These are phyloP conservation scores for Falcunculus frontatus DNA, from an alignment of 2,113 vertebrate genomes.

Conservation along the genomic window DNA sequence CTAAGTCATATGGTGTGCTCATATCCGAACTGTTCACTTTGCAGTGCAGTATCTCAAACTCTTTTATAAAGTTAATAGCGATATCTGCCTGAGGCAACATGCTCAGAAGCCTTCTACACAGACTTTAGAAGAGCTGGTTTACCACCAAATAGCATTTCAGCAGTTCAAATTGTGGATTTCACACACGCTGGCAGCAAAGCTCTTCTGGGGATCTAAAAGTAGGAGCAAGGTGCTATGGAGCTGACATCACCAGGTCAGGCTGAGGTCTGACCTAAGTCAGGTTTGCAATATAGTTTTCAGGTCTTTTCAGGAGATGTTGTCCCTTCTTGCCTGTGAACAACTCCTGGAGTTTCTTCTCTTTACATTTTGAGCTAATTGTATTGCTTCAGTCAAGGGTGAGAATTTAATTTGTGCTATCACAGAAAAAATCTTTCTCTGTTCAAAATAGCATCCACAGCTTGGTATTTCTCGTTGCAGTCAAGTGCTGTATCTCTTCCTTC, in stretches of 20 bases:
- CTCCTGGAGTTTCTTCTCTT: background rate
- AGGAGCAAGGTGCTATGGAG: background rate
- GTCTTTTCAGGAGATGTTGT: background rate
- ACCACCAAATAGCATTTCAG: background rate
- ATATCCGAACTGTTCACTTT: background rate
- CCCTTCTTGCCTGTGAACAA: background rate
- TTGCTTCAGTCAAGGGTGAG: background rate
- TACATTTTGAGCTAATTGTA: background rate
- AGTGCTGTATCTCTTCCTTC: background rate
- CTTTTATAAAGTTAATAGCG: background rate
- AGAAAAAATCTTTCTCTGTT: background rate
- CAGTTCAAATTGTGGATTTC: background rate
- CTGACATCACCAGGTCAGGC: background rate
- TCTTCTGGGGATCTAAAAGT: background rate
- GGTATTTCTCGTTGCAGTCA: background rate
- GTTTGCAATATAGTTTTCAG: background rate
- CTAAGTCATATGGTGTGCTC: background rate
- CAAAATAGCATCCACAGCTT: background rate
- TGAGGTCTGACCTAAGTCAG: background rate
- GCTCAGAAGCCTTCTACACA: background rate
- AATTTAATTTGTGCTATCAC: background rate
- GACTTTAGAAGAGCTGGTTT: background rate
- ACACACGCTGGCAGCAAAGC: background rate
- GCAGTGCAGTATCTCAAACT: background rate
- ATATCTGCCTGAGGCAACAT: background rate